Evolutionary conservation across 2,797 vertebrate species (phyloP).

Genomic region (Dendrocincla fuliginosa): DNA sequence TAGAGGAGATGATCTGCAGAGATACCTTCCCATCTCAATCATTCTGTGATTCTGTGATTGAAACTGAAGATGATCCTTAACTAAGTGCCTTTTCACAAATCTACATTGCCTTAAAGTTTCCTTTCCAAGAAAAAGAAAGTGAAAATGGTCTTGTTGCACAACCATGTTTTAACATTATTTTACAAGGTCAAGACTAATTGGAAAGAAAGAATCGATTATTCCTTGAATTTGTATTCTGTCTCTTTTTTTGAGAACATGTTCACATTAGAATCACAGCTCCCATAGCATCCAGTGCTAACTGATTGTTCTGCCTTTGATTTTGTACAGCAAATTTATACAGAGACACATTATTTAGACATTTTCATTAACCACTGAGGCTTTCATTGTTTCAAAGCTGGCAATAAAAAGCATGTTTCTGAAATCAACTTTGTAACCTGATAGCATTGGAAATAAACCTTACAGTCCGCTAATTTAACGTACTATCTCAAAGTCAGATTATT

Average conservation of each 20-base stretch:
- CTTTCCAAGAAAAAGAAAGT: not conserved
- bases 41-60: not conserved
- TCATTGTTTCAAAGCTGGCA: slow-evolving; percentile 37
- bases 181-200: not conserved
- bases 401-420: slow-evolving; percentile 11
- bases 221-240: not conserved
- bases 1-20: not conserved
- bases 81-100: not conserved
- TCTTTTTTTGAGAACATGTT: not conserved
- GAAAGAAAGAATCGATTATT: not conserved
- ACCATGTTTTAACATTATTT: not conserved
- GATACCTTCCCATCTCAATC: not conserved
- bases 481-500: not conserved
- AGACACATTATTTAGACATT: slow-evolving; percentile 3
- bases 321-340: slow-evolving; percentile 7
- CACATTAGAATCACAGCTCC: not conserved
- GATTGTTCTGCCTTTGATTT: slow-evolving; percentile 31
- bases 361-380: slow-evolving; percentile 34
- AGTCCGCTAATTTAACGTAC: not conserved
- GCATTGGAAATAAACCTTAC: not conserved
- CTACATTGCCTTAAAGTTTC: not conserved
- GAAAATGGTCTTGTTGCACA: not conserved
- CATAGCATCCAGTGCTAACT: not conserved
- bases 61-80: not conserved
- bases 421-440: slow-evolving; percentile 9